Percentiles rank a stretch among this genome's conserved stretches.
Conservation (phyloP, 2,797 vertebrate genomes). For the Loris lydekkerianus region DNA sequence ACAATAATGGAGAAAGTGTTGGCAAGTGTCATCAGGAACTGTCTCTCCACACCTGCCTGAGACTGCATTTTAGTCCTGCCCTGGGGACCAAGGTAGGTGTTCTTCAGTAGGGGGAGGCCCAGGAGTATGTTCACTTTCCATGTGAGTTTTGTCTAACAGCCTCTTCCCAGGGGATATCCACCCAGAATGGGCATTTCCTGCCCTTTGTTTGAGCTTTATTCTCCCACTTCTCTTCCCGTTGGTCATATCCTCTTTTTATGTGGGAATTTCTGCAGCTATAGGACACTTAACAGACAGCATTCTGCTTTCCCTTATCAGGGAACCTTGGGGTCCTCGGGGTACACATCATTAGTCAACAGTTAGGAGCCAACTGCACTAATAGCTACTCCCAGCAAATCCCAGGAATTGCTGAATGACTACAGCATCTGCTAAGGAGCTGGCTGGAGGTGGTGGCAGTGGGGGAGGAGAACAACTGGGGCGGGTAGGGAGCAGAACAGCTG, state of each 20-base stretch:
- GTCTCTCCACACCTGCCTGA: not conserved
- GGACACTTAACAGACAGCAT: not conserved
- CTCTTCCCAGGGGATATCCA: not conserved
- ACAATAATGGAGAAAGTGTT: not conserved
- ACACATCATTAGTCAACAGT: not conserved
- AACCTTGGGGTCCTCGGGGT: not conserved
- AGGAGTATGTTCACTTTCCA: not conserved
- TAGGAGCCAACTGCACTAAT: not conserved
- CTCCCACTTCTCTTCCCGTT: conserved; percentile 2
- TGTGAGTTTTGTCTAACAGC: not conserved
- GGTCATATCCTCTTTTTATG: conserved; percentile 57
- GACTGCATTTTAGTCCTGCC: not conserved
- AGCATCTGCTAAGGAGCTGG: not conserved
- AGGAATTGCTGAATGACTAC: not conserved
- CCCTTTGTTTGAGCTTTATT: conserved; percentile 60
- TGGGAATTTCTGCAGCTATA: not conserved
- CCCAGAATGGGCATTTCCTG: not conserved
- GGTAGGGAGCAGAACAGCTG: not conserved
- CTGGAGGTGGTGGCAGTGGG: fast-evolving
- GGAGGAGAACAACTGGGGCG: not conserved
- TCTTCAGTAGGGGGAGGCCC: not conserved
- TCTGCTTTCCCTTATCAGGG: not conserved
- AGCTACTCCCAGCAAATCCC: not conserved
- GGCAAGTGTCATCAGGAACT: not conserved
- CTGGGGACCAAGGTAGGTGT: not conserved